These are phyloP conservation scores for Paracyprichromis sp. DNA, from an alignment of 2,113 vertebrate species.

Conservation along the genomic window DNA sequence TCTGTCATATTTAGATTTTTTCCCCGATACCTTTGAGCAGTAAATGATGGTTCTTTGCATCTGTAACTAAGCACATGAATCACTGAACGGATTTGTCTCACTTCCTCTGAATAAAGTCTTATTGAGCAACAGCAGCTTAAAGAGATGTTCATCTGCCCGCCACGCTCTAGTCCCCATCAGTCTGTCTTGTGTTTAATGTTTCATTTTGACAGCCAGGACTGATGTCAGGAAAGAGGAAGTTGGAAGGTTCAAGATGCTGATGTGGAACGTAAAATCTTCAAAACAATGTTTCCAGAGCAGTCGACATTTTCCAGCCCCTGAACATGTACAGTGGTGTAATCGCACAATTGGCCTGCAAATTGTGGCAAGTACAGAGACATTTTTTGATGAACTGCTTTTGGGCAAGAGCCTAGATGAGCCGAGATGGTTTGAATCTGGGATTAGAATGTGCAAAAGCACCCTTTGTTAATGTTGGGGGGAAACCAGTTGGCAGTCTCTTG, in stretches of 20 bases:
- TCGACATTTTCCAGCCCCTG: not conserved
- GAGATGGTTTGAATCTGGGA: not conserved
- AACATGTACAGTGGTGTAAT: not conserved
- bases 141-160: not conserved
- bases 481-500: fast-evolving
- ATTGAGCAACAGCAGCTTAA: not conserved
- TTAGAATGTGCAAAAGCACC: not conserved
- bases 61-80: not conserved
- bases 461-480: not conserved
- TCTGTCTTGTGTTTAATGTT: not conserved
- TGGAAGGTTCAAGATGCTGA: not conserved
- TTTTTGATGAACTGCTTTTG: not conserved
- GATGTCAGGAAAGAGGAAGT: not conserved
- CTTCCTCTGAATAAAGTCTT: not conserved
- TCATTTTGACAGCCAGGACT: not conserved
- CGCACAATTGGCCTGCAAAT: not conserved
- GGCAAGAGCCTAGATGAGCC: not conserved
- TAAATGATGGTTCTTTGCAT: not conserved
- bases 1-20: not conserved
- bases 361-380: not conserved
- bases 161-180: not conserved
- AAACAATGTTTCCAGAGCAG: fast-evolving
- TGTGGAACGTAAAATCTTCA: not conserved
- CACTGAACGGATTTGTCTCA: not conserved
- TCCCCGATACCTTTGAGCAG: not conserved